A percentile compares a stretch with the other conserved stretches of the same genome.
Evolutionary conservation across 2,113 vertebrate species (phyloP).

Genomic region (Plectropomus leopardus): DNA sequence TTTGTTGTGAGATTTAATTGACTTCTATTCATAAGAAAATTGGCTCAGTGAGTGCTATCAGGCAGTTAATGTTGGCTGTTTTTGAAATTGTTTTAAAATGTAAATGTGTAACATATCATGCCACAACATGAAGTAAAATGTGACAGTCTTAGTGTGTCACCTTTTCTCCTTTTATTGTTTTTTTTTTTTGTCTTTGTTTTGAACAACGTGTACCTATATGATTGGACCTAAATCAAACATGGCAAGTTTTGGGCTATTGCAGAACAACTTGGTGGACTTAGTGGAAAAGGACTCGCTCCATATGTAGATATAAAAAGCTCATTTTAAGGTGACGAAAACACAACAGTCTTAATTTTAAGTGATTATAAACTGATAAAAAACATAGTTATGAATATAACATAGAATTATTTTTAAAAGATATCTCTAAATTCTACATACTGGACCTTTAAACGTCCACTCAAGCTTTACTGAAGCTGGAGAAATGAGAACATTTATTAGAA

Average conservation of each 20-base stretch:
- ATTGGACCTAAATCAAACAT: neutral
- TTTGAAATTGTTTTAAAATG: constrained; percentile 10
- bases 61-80: neutral
- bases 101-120: neutral
- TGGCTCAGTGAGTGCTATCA: neutral
- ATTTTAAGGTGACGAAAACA: no score
- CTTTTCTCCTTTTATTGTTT: no score
- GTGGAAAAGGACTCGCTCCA: no score
- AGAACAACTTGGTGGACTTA: no score
- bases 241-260: no score
- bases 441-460: neutral
- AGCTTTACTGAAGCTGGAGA: neutral
- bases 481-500: neutral
- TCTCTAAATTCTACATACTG: no score
- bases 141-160: neutral
- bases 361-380: no score
- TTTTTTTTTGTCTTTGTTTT: neutral
- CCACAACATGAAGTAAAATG: neutral
- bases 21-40: constrained; percentile 44
- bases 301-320: no score
- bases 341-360: no score
- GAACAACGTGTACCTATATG: neutral
- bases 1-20: constrained; percentile 52
- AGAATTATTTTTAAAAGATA: no score
- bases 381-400: no score